Conservation (phyloP, 2,888 invertebrate species). For the Tridacna crocea region DNA sequence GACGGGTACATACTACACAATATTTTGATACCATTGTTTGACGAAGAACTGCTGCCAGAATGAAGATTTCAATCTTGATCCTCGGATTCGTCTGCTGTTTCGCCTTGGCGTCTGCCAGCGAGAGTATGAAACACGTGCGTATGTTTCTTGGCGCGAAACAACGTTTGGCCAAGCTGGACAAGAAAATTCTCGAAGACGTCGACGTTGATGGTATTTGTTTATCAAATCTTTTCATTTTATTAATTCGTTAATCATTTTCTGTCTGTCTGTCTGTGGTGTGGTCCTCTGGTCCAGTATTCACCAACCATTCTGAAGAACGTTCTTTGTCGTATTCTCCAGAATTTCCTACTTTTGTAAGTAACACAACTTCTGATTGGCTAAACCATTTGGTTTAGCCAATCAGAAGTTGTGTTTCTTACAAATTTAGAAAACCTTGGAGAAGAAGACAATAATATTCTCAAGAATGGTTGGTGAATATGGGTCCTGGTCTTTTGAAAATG, state of each 20-base stretch:
- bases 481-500: no score
- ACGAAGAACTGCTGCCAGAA: neutral
- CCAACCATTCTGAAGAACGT: no score
- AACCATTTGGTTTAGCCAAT: no score
- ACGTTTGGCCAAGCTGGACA: neutral
- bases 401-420: no score
- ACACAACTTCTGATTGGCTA: no score
- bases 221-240: neutral
- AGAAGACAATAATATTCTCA: no score
- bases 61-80: constrained; percentile 1
- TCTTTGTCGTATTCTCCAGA: no score
- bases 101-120: neutral
- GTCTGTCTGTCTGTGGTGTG: neutral
- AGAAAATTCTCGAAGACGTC: neutral
- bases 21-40: no score
- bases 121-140: neutral
- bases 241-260: neutral
- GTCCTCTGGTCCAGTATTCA: neutral
- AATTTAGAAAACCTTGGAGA: no score
- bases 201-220: neutral
- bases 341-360: no score
- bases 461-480: no score
- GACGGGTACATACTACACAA: no score
- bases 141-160: neutral
- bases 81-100: neutral